Percentiles rank a stretch among this genome's conserved stretches.
These are phyloP conservation scores for Hydroisotoma schaefferi DNA, from an alignment of 2,888 invertebrate genomes.

Conservation along the genomic window DNA sequence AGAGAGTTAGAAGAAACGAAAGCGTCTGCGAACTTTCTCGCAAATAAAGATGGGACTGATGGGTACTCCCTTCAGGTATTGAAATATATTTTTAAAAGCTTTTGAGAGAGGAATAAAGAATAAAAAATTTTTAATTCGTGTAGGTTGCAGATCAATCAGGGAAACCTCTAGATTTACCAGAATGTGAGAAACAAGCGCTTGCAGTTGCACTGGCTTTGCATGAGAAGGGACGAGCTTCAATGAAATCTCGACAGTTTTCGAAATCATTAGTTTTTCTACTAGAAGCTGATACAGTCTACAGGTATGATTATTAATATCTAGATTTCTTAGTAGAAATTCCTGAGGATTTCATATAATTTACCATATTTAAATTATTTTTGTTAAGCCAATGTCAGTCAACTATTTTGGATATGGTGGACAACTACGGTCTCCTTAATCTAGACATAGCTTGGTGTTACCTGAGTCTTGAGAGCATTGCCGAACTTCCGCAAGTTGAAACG, in stretches of 20 bases:
- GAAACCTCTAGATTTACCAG: conserved; percentile 66
- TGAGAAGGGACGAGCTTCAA: conserved; percentile 69
- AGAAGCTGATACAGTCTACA: conserved; percentile 72
- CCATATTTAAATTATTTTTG: conserved; percentile 4
- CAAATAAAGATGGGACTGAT: conserved; percentile 47
- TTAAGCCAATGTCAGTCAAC: conserved; percentile 64
- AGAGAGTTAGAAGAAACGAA: conserved; percentile 47
- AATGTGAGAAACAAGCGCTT: conserved; percentile 65
- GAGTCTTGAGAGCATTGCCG: conserved; percentile 66
- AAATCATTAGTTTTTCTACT: conserved; percentile 69
- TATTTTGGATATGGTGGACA: conserved; percentile 69
- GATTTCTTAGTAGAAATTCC: not conserved
- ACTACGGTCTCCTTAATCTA: conserved; percentile 75
- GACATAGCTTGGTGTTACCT: conserved; percentile 89
- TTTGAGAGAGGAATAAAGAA: not conserved
- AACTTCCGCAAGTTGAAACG: conserved; percentile 69
- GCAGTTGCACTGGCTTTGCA: conserved; percentile 74
- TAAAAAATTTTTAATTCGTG: not conserved
- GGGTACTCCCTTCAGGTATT: conserved; percentile 39
- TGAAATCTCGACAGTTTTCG: conserved; percentile 64
- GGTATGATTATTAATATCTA: conserved; percentile 52
- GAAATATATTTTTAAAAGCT: too few relatives aligned
- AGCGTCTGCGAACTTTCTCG: conserved; percentile 51
- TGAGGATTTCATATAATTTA: not conserved
- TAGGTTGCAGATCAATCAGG: conserved; percentile 70